Evolutionary conservation across 2,797 vertebrate genomes (phyloP), one percentile per base, ranked within the genome.

Genomic region (Lutjanus argentimaculatus): DNA sequence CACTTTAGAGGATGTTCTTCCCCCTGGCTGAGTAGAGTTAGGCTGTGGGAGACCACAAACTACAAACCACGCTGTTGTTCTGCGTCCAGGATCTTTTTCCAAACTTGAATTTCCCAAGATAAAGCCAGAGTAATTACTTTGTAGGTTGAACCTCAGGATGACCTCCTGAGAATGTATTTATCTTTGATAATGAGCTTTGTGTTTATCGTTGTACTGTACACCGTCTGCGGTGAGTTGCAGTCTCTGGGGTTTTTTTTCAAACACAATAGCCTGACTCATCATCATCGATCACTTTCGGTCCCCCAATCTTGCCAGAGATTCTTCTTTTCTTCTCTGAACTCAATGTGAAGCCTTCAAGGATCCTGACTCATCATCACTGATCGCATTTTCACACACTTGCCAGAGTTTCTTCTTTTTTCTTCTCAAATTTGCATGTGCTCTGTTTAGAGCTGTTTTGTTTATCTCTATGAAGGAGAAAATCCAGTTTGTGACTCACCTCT

Each of bases 401-500:
- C 74, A 86, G 75, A 46, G 65, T 77, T 77, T 68, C 45, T 68
- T 52, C 15, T 85, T 87, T 74, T 58, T 86, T 62, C 80, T 49
- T 70, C 61, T 87, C 43, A 64, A 45, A 78, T 86, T 63, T 86
- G 76, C 81, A 82, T 78, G 84, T 83, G 64, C 73, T 89, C 67
- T 87, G 87, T 92, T 89, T 84, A 81, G 84, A 67, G 79, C 70
- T 82, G 89, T 89, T 94, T 89, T 90, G 91, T 90, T 92, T 92
- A 93, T 93, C 92, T 95, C 93, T 63, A 82, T 77, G 92, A 91
- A 79, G 88, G 90, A 91, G 77, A 91, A 36, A 92, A 85, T 87
- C 86, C 90, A 90, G 85, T 79, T 66, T 85, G 87, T 95, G 91
- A 94, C 85, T 94, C 93, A 93, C 67, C 89, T 91, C 84, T 88